phyloP scores from a whole-genome alignment of 2,797 vertebrate species.

The Meda fulgida region DNA sequence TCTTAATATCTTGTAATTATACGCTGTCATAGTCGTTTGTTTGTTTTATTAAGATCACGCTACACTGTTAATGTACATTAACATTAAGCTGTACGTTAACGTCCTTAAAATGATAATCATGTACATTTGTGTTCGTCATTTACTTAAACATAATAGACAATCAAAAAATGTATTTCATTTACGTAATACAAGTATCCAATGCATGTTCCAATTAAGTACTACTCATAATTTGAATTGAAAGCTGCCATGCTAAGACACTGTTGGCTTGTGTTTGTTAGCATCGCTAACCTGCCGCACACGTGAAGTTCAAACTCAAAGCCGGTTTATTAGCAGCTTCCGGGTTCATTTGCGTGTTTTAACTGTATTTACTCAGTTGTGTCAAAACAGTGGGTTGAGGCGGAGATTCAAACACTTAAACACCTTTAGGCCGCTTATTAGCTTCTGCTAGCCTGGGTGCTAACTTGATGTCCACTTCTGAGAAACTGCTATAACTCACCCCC shows the following conservation, averaged over 20 bases:
- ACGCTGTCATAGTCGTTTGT: neutral
- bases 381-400: neutral
- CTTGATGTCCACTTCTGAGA: neutral
- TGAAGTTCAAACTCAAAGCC: neutral
- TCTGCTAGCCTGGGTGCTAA: constrained; percentile 25
- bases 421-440: constrained; percentile 27
- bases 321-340: neutral
- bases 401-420: too few relatives aligned
- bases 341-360: neutral
- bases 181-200: neutral
- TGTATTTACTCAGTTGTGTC: neutral
- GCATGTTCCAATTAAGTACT: neutral
- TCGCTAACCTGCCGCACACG: constrained; percentile 17
- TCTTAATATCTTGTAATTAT: neutral
- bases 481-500: neutral
- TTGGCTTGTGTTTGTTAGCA: constrained; percentile 35
- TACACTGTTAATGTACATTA: too few relatives aligned
- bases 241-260: constrained; percentile 12
- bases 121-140: neutral
- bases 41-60: neutral
- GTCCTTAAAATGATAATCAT: neutral
- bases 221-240: neutral
- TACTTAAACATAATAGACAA: neutral
- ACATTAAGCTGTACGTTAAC: neutral
- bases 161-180: neutral